Evolutionary conservation across 2,113 vertebrate genomes (phyloP).

Genomic region (Ariopsis seemanni): DNA sequence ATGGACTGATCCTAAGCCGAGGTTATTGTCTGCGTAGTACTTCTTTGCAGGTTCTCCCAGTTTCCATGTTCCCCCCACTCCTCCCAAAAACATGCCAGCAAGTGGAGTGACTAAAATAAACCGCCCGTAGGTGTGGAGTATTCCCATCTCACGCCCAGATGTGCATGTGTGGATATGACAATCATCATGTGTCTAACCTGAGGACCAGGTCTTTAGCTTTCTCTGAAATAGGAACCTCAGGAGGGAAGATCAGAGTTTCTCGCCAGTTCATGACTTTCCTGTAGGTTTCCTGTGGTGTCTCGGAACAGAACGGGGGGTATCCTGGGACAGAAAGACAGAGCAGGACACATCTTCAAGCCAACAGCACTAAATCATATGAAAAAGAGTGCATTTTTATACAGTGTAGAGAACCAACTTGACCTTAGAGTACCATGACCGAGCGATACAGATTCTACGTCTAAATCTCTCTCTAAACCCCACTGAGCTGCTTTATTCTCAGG

Average conservation of each 20-base stretch:
- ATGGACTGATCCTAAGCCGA: too few species aligned
- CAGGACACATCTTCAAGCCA: constrained; percentile 10
- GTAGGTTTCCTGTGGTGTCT: constrained; percentile 97
- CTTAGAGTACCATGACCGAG: not conserved
- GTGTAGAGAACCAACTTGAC: not conserved
- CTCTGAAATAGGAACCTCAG: constrained; percentile 96
- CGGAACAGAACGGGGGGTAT: constrained; percentile 97
- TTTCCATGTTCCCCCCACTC: too few species aligned
- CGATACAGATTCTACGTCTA: not conserved
- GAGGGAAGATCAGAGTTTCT: constrained; percentile 94
- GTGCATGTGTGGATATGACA: too few species aligned
- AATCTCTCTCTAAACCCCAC: not conserved
- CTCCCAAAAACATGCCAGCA: too few species aligned
- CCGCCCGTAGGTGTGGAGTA: too few species aligned
- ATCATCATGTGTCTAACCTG: constrained; percentile 65
- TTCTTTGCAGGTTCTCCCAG: too few species aligned
- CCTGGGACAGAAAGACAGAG: constrained; percentile 70
- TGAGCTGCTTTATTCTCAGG: not conserved
- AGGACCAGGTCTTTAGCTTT: constrained; percentile 94
- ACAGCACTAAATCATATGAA: not conserved
- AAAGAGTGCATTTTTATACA: constrained; percentile 14
- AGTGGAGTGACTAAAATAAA: too few species aligned
- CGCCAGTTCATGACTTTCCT: constrained; percentile 99
- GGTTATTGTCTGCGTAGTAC: too few species aligned
- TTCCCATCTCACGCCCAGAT: not conserved